Evolutionary conservation across 2,888 invertebrate species (phyloP).

Genomic region (Eustalomyia histrio): DNA sequence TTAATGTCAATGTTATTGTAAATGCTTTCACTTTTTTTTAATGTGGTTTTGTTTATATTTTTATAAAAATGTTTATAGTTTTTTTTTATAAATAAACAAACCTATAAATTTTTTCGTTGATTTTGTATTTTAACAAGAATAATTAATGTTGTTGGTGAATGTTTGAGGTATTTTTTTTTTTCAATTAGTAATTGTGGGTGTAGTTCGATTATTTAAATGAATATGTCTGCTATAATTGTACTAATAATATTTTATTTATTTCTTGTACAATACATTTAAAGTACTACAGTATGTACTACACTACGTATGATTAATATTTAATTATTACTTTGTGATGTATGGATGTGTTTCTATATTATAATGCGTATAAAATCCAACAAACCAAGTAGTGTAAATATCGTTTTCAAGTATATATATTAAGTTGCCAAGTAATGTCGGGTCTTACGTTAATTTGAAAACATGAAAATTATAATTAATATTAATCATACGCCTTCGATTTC

Average conservation of each 20-base stretch:
- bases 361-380: no score
- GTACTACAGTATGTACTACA: no score
- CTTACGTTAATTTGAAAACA: no score
- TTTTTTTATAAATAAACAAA: slow-evolving; percentile 40
- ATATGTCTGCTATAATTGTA: no score
- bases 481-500: no score
- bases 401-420: no score
- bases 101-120: slow-evolving; percentile 33
- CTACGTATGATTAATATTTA: neutral
- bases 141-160: slow-evolving; percentile 29
- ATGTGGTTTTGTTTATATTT: slow-evolving; percentile 34
- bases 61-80: slow-evolving; percentile 22
- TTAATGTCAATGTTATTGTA: slow-evolving; percentile 59
- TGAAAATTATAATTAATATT: no score
- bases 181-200: neutral
- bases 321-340: slow-evolving; percentile 6
- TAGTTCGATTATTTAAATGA: neutral
- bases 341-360: no score
- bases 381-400: no score
- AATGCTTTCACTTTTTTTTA: slow-evolving; percentile 48
- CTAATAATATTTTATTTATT: no score
- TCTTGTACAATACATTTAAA: no score
- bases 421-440: no score
- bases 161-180: neutral
- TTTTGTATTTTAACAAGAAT: slow-evolving; percentile 3